Evolutionary conservation across 2,888 invertebrate species (phyloP).

Genomic region (Tipula vernalis): DNA sequence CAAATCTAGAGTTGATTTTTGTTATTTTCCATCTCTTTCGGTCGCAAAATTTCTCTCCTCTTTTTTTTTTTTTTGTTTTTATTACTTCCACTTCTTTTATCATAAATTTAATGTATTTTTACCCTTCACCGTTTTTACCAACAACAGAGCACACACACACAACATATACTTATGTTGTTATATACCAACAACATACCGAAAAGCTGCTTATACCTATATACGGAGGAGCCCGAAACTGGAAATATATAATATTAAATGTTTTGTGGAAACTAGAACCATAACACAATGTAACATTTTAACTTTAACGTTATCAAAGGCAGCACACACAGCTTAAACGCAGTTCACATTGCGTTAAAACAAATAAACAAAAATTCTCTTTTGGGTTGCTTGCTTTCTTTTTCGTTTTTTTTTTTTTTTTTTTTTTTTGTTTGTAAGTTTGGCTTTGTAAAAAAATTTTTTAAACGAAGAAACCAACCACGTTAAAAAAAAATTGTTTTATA

Average conservation of each 20-base stretch:
- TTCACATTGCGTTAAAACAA: neutral
- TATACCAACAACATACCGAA: neutral
- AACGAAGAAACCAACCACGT: neutral
- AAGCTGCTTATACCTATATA: neutral
- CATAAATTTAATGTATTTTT: neutral
- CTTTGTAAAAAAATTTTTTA: neutral
- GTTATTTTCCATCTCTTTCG: neutral
- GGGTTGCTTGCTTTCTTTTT: neutral
- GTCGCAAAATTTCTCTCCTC: neutral
- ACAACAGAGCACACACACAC: neutral
- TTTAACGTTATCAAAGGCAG: neutral
- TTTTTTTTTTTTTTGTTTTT: too few species aligned
- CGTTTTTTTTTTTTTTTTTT: neutral
- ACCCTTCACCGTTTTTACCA: neutral
- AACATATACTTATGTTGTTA: neutral
- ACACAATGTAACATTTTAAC: neutral
- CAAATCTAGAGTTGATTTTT: neutral
- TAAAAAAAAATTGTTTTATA: neutral
- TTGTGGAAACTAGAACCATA: neutral
- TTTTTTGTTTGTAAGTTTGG: neutral
- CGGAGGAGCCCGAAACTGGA: neutral
- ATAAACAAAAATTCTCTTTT: neutral
- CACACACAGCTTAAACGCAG: neutral
- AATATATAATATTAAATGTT: neutral
- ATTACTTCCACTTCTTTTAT: neutral